Evolutionary conservation across 2,888 invertebrate genomes (phyloP).

Genomic region (Meta bourneti): DNA sequence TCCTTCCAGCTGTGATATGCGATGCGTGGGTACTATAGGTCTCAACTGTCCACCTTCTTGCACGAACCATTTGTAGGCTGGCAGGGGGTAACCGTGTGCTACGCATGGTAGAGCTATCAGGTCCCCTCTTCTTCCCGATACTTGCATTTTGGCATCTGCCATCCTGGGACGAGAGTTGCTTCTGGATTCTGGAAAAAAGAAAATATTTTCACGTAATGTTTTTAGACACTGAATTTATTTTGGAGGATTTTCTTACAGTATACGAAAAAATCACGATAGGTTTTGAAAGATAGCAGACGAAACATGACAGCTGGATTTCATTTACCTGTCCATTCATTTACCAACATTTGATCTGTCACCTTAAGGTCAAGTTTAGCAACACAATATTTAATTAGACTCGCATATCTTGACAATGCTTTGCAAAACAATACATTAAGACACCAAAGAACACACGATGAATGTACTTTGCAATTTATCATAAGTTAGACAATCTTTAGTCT

Average conservation of each 20-base stretch:
- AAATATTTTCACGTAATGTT: not conserved
- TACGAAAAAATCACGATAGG: not conserved
- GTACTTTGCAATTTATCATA: too few relatives aligned
- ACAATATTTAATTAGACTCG: too few relatives aligned
- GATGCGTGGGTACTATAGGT: slow-evolving; percentile 42
- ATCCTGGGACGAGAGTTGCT: slow-evolving; percentile 71
- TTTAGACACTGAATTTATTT: not conserved
- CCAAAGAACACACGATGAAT: too few relatives aligned
- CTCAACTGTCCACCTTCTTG: slow-evolving; percentile 76
- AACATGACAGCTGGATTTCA: too few relatives aligned
- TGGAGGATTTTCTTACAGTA: not conserved
- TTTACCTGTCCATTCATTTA: too few relatives aligned
- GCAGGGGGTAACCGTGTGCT: slow-evolving; percentile 81
- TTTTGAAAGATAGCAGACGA: not conserved
- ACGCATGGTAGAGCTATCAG: slow-evolving; percentile 81
- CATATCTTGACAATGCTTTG: too few relatives aligned
- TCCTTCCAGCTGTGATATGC: slow-evolving; percentile 68
- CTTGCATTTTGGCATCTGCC: slow-evolving; percentile 66
- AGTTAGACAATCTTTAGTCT: too few relatives aligned
- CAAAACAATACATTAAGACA: too few relatives aligned
- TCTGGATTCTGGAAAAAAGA: slow-evolving; percentile 72
- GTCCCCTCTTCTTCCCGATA: slow-evolving; percentile 77
- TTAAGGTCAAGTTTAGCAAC: too few relatives aligned
- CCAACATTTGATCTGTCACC: too few relatives aligned
- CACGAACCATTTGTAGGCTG: slow-evolving; percentile 80